These are phyloP conservation scores for Lates calcarifer DNA, from an alignment of 2,113 vertebrate genomes.

Conservation along the genomic window DNA sequence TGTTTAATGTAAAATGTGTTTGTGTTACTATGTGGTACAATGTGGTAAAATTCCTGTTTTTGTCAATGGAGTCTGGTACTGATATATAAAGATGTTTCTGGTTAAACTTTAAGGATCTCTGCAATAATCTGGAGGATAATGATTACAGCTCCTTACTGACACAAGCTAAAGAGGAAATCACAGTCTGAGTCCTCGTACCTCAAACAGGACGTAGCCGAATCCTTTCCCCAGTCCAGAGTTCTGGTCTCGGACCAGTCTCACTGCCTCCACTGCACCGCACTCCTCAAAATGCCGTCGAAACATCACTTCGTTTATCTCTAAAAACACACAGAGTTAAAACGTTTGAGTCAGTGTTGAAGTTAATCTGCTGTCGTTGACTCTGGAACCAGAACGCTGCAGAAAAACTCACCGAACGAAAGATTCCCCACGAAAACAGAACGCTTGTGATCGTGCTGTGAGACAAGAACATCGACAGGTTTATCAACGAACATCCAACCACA, in stretches of 20 bases:
- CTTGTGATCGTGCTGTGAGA: conserved; percentile 90
- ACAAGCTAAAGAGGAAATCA: not conserved
- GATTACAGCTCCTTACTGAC: not conserved
- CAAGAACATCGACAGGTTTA: not conserved
- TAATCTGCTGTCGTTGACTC: not conserved
- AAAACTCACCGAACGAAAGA: conserved; percentile 91
- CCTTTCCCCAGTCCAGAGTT: conserved; percentile 91
- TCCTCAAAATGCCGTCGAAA: conserved; percentile 89
- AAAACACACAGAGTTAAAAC: not conserved
- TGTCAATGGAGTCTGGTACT: no score
- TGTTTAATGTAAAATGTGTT: no score
- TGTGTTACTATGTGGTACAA: no score
- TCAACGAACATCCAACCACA: not conserved
- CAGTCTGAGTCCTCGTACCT: conserved; percentile 78
- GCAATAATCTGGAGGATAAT: no score
- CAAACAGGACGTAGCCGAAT: conserved; percentile 95
- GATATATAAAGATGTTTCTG: no score
- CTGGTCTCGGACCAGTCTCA: conserved; percentile 91
- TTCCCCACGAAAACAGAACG: conserved; percentile 94
- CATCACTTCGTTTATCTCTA: conserved; percentile 86
- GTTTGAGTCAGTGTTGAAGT: not conserved
- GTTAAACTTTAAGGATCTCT: no score
- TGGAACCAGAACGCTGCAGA: not conserved
- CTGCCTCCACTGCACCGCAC: conserved; percentile 87
- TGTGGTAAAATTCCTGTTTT: no score